Conservation (phyloP, 1,140 invertebrate species). For the Lucilia sericata region DNA sequence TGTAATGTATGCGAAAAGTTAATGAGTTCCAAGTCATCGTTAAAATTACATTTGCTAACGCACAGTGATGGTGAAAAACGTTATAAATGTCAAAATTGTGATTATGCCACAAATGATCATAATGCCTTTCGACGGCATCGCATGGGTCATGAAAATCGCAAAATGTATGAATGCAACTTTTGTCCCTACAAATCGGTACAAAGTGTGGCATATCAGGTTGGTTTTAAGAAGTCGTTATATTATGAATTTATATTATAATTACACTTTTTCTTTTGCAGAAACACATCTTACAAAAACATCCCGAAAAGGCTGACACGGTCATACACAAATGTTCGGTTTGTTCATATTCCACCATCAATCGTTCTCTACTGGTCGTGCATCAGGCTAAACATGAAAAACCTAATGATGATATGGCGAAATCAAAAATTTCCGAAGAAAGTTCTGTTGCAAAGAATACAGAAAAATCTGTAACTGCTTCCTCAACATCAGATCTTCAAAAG, state of each 20-base stretch:
- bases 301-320: constrained; percentile 58
- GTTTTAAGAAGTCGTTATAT: not conserved
- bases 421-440: not conserved
- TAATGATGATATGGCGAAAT: not conserved
- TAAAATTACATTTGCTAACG: constrained; percentile 80
- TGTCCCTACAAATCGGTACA: constrained; percentile 80
- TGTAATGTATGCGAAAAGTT: constrained; percentile 81
- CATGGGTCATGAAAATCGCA: constrained; percentile 80
- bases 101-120: constrained; percentile 82
- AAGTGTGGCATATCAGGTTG: constrained; percentile 73
- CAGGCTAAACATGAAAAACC: constrained; percentile 58
- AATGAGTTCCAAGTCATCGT: constrained; percentile 72
- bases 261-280: constrained; percentile 51
- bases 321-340: constrained; percentile 61
- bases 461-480: not conserved
- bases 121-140: constrained; percentile 85
- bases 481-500: constrained; percentile 24
- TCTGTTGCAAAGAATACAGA: not conserved
- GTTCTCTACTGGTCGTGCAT: constrained; percentile 59
- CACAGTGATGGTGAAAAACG: constrained; percentile 79
- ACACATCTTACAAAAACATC: constrained; percentile 62
- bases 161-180: constrained; percentile 78
- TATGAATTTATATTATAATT: too few species aligned
- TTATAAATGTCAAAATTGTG: constrained; percentile 82
- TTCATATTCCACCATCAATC: constrained; percentile 61